Base-by-base conservation (phyloP, 2,888 invertebrate genomes). In the Agrotis exclamationis region DNA sequence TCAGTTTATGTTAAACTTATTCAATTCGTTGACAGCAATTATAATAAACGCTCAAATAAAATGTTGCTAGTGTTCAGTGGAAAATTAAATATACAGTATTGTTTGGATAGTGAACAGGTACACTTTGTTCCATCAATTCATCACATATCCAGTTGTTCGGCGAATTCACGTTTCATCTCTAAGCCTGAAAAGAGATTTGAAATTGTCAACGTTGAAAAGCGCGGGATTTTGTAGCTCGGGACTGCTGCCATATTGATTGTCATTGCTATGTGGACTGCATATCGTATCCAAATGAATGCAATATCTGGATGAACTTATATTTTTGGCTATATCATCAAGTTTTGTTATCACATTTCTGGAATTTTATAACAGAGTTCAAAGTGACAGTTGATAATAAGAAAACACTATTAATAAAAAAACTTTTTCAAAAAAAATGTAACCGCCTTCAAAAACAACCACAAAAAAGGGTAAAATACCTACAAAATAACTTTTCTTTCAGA, bases 61-160 rank as follows among this genome's bases (percentile, higher is more conserved):
- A 59, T 47, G 44, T 7, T 14, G 44, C 39, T 47, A 24, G 4
- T 66, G 67, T 68, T 45, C 16, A 4, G 20, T 53, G 45, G n/a
- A 18, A 16, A 50, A 47, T 60, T 13, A 20, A 39, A n/a, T 47
- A 54, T 11, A n/a, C 33, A 28, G 51, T 54, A 73, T 74, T 48
- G 20, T n/a, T 39, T 39, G 70, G 4, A 44, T 22, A 47, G 14
- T 33, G 22, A 56, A 58, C 50, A 56, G 45, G 5, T 57, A 20
- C 33, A 44, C 56, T 53, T 79, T 84, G 85, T 74, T 87, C 86
- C 86, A 90, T 90, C 87, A 91, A 91, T 91, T 89, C 87, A 87
- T 89, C 89, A 86, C 84, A 87, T n/a, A 56, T 90, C 79, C 85
- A 89, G 87, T 89, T 90, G 90, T 91, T 89, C 87, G 85, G 78